Conservation (phyloP, 1,140 invertebrate species). For the Lucilia sericata region DNA sequence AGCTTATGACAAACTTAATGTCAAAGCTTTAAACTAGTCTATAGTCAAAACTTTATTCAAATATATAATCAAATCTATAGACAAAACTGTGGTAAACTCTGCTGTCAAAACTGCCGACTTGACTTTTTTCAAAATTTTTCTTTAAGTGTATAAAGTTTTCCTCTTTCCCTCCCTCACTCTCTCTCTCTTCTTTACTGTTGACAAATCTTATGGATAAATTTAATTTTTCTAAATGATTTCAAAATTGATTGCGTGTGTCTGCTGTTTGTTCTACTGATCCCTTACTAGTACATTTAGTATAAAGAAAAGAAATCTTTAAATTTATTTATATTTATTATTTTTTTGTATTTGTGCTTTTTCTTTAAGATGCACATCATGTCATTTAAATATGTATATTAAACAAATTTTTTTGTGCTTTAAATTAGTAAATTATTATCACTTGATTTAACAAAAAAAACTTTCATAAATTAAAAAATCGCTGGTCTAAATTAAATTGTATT, state of each 20-base stretch:
- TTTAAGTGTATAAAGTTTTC: neutral
- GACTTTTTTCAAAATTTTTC: neutral
- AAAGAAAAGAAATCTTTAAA: slow-evolving; percentile 7
- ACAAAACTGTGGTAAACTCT: no score
- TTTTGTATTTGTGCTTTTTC: neutral
- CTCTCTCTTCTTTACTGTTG: neutral
- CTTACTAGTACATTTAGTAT: neutral
- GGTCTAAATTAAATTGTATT: neutral
- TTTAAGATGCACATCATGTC: neutral
- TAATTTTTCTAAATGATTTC: neutral
- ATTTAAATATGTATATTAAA: neutral
- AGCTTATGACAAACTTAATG: no score
- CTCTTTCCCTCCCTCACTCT: no score
- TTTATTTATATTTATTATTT: neutral
- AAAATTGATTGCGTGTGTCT: slow-evolving; percentile 20
- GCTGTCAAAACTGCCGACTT: no score
- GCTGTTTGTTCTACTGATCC: slow-evolving; percentile 5
- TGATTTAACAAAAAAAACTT: neutral
- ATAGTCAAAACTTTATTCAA: no score
- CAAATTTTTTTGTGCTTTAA: neutral
- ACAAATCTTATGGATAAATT: neutral
- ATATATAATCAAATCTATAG: no score
- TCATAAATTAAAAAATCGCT: no score
- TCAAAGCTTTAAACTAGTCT: no score
- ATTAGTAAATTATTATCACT: slow-evolving; percentile 2